Percentiles rank a stretch among this genome's conserved stretches.
phyloP scores from a whole-genome alignment of 2,888 invertebrate genomes.

The Polydesmus complanatus region DNA sequence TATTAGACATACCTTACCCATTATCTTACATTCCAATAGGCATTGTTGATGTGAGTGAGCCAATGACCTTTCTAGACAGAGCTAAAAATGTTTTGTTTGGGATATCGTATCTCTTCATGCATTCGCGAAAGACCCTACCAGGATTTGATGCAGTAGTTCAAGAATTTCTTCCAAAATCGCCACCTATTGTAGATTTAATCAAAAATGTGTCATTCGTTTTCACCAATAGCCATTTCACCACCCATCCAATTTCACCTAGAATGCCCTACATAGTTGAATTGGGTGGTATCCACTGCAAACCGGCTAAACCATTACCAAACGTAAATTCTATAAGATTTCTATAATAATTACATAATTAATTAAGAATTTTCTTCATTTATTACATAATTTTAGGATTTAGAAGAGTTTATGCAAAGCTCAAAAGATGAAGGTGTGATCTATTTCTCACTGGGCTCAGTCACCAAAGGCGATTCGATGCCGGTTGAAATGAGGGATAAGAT shows the following conservation, averaged over 20 bases:
- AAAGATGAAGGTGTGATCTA: not conserved
- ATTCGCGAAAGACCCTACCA: not conserved
- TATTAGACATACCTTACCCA: not conserved
- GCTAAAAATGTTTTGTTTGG: not conserved
- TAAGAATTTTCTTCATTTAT: not conserved
- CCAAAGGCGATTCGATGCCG: not conserved
- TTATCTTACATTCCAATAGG: not conserved
- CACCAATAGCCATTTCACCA: constrained; percentile 63
- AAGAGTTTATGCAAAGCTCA: not conserved
- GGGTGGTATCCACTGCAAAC: constrained; percentile 61
- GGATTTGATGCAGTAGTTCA: not conserved
- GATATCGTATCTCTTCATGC: not conserved
- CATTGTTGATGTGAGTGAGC: not conserved
- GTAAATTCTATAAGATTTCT: no score
- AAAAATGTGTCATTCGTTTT: constrained; percentile 43
- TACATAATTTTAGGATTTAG: not conserved
- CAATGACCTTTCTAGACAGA: not conserved
- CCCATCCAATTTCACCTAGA: constrained; percentile 61
- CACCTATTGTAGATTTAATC: not conserved
- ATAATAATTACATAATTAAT: no score
- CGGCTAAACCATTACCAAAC: constrained; percentile 50
- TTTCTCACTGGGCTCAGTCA: not conserved
- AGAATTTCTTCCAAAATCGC: not conserved
- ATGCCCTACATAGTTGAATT: constrained; percentile 70
- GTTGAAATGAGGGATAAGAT: not conserved